A percentile compares a stretch with the other conserved stretches of the same genome.
Conservation (phyloP, 1,140 invertebrate species). For the Stegodyphus mimosarum region DNA sequence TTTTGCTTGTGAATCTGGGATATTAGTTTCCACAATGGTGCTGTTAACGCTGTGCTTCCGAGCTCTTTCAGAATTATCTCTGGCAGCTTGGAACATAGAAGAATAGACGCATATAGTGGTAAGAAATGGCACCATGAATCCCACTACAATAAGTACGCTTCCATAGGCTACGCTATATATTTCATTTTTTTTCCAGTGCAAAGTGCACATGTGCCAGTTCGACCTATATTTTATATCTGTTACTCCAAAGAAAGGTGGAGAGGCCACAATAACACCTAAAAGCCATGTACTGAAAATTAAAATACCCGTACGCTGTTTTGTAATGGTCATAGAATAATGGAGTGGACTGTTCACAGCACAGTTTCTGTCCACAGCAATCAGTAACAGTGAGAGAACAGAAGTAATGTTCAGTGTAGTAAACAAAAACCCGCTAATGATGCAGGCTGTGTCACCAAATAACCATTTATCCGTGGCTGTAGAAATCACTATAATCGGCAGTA, state of each 20-base stretch:
- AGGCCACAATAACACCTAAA: conserved; percentile 32
- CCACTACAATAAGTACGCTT: conserved; percentile 64
- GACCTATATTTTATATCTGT: conserved; percentile 16
- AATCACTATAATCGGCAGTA: conserved; percentile 73
- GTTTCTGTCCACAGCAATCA: conserved; percentile 88
- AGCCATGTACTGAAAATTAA: conserved; percentile 73
- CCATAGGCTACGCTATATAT: conserved; percentile 30
- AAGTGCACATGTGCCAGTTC: conserved; percentile 62
- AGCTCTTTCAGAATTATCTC: conserved; percentile 77
- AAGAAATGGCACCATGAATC: conserved; percentile 77
- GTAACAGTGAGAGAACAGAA: conserved; percentile 78
- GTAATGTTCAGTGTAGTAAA: conserved; percentile 72
- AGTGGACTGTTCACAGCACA: conserved; percentile 87
- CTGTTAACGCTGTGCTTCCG: conserved; percentile 73
- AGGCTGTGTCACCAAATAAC: conserved; percentile 68
- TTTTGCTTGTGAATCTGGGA: conserved; percentile 19
- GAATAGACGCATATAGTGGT: conserved; percentile 79
- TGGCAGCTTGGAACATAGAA: conserved; percentile 78
- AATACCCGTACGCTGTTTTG: conserved; percentile 77
- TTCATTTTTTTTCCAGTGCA: conserved; percentile 36
- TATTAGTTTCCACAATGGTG: conserved; percentile 25
- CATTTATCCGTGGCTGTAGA: conserved; percentile 66
- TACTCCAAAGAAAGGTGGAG: conserved; percentile 28
- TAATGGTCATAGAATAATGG: conserved; percentile 82
- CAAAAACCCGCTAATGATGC: conserved; percentile 71